Evolutionary conservation across 2,113 vertebrate genomes (phyloP).

Genomic region (Rhadina sibilatrix): DNA sequence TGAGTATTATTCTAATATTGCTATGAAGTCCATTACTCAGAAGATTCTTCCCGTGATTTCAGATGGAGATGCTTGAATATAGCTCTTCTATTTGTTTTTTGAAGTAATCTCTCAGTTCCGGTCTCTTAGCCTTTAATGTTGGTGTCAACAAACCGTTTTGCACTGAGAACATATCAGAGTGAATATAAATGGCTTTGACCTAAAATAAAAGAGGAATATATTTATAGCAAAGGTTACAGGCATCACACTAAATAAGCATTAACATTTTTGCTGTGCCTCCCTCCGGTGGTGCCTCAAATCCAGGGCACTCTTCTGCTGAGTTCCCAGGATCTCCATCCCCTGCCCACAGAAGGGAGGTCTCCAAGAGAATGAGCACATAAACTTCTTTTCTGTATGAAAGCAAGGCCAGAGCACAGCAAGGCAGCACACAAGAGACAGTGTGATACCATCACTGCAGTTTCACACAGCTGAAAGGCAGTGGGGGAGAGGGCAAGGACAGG

Average conservation of each 20-base stretch:
- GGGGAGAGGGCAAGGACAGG: background rate
- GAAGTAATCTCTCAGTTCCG: slow-evolving; percentile 94
- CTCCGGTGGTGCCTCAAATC: background rate
- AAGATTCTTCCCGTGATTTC: slow-evolving; percentile 66
- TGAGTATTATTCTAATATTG: slow-evolving; percentile 70
- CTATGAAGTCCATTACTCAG: slow-evolving; percentile 66
- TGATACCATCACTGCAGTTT: rapidly evolving
- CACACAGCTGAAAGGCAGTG: background rate
- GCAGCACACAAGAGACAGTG: background rate
- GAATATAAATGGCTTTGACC: slow-evolving; percentile 96
- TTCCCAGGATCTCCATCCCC: background rate
- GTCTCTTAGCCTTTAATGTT: slow-evolving; percentile 93
- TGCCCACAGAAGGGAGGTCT: background rate
- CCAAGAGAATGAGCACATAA: background rate
- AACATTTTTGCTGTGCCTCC: background rate
- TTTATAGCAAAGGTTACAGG: background rate
- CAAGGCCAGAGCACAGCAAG: background rate
- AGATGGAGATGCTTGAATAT: slow-evolving; percentile 90
- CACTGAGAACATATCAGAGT: slow-evolving; percentile 94
- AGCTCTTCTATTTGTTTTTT: slow-evolving; percentile 90
- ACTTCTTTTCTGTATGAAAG: background rate
- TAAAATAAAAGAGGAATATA: slow-evolving; percentile 60
- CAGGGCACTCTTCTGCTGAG: background rate
- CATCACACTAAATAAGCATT: background rate
- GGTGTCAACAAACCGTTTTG: slow-evolving; percentile 95